Evolutionary conservation across 2,797 vertebrate genomes (phyloP), one percentile per base, ranked within the genome.

Genomic region (Catamblyrhynchus diadema): DNA sequence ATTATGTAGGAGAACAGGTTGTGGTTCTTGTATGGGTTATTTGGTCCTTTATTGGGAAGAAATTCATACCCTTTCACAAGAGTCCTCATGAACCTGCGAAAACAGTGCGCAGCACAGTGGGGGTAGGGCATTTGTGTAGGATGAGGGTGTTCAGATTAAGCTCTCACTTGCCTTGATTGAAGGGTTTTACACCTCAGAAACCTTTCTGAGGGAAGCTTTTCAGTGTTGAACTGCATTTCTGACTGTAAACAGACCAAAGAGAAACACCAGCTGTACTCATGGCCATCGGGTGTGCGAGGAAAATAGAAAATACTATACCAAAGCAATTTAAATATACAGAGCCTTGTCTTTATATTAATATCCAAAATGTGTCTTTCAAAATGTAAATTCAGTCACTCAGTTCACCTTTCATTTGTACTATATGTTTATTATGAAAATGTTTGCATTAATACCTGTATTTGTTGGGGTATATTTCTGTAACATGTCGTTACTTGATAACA

Each of bases 401-500:
- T n/a, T 94, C 14, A 15, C 45, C 42, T 86, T 73, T 48, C 28
- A 16, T 37, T 67, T 83, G 81, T 71, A 61, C 14, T 14, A 3
- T 73, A 23, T 71, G 62, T 94, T 90, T 90, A 51, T 74, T 66
- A 80, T 30, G 82, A 32, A 70, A 74, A n/a, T 42, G 27, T 84
- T 71, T 92, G 77, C 69, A 14, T 93, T 96, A 32, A 12, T 77
- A 62, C 86, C 81, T 91, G 65, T 92, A 42, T 53, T 24, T 94
- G 69, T 88, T 72, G 77, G 47, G 54, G 48, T 95, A 15, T 95
- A 81, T 95, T 86, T 97, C 96, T 98, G 98, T 98, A 98, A 97
- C 96, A 92, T 97, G 98, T 98, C 97, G 96, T 98, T 98, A 98
- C 98, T 98, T 98, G 54, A 97, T 88, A 99, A 99, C 99, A 99